Conservation (phyloP, 2,888 invertebrate genomes). For the Scaptomyza polygonia region DNA sequence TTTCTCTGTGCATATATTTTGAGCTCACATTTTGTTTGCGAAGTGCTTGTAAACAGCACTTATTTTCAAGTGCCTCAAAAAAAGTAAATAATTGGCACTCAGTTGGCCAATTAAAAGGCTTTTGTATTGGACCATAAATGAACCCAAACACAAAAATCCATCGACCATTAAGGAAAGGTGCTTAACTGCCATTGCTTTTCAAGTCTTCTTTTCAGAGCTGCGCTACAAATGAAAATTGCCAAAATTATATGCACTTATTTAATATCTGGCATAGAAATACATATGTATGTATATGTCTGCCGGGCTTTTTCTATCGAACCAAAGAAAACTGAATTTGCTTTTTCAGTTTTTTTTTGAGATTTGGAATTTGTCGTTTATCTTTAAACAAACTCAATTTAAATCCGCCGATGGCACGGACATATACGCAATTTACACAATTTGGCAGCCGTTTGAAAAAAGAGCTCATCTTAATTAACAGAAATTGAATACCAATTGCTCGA, state of each 20-base stretch:
- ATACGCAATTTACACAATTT: neutral
- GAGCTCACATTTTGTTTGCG: neutral
- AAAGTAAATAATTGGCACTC: conserved; percentile 1
- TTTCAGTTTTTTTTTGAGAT: too few relatives aligned
- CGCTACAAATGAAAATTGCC: too few relatives aligned
- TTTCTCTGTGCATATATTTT: too few relatives aligned
- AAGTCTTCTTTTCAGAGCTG: neutral
- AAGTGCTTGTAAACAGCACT: conserved; percentile 1
- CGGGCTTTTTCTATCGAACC: too few relatives aligned
- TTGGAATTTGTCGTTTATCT: neutral
- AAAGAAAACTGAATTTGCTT: too few relatives aligned
- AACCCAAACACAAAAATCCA: neutral
- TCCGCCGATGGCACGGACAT: conserved; percentile 5
- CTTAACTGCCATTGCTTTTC: neutral
- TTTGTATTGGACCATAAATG: conserved; percentile 1
- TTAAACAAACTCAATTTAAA: neutral
- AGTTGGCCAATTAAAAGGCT: neutral
- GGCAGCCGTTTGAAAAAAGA: neutral
- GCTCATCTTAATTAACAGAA: conserved; percentile 18
- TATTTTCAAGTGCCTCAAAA: neutral
- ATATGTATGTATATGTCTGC: too few relatives aligned
- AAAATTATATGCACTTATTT: too few relatives aligned
- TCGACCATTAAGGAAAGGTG: too few relatives aligned
- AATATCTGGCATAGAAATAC: too few relatives aligned
- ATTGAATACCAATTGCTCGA: neutral